These are phyloP conservation scores for Melikaiella ostensackeni DNA, from an alignment of 2,888 invertebrate species.

Conservation along the genomic window DNA sequence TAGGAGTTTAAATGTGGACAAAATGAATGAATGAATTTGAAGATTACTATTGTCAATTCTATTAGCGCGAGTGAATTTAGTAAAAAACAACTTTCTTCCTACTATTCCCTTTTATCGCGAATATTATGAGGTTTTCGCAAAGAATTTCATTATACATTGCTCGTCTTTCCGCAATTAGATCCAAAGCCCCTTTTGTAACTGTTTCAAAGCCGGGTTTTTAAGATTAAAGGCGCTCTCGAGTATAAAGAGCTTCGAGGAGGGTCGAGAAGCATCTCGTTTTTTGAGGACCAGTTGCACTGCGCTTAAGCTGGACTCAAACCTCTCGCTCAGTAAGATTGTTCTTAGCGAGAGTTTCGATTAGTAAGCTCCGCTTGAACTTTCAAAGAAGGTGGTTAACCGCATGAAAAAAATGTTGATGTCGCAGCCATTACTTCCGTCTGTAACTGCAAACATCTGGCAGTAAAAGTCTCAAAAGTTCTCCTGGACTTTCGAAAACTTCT, in stretches of 20 bases:
- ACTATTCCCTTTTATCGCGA: not conserved
- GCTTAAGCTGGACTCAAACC: conserved; percentile 1
- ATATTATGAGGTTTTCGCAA: not conserved
- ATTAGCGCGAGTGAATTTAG: not conserved
- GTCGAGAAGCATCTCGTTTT: conserved; percentile 26
- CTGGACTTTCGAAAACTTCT: conserved; percentile 36
- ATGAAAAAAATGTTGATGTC: conserved; percentile 31
- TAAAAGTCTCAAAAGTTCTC: conserved; percentile 23
- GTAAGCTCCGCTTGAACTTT: conserved; percentile 21
- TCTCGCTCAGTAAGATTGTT: conserved; percentile 15
- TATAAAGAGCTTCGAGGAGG: conserved; percentile 24
- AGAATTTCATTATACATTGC: not conserved
- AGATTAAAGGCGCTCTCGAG: conserved; percentile 26
- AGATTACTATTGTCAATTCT: not conserved
- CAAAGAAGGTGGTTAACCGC: conserved; percentile 34
- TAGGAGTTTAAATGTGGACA: too few species aligned
- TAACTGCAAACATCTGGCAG: conserved; percentile 32
- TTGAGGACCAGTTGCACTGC: conserved; percentile 22
- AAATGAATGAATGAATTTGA: too few species aligned
- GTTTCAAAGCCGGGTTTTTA: conserved; percentile 11
- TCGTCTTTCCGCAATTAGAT: conserved; percentile 11
- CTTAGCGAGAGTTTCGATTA: conserved; percentile 34
- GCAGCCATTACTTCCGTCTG: conserved; percentile 25
- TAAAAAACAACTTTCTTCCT: not conserved
- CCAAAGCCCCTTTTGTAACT: conserved; percentile 5